Percentiles rank a stretch among this genome's conserved stretches.
phyloP scores from a whole-genome alignment of 2,888 invertebrate species.

The Augochlorella aurata region DNA sequence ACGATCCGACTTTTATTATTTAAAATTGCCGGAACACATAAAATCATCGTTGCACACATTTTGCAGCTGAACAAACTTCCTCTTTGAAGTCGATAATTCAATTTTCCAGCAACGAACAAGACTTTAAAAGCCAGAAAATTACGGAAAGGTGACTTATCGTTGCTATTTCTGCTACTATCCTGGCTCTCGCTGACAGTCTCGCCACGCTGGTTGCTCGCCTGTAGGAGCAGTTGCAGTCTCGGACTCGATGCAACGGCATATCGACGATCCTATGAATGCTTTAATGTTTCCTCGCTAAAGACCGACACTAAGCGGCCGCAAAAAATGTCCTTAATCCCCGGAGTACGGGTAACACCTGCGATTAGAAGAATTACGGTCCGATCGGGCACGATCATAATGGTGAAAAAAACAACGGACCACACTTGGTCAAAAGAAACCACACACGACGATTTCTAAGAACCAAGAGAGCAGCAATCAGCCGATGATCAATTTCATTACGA shows the following conservation, averaged over 20 bases:
- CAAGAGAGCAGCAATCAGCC: neutral
- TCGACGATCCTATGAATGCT: neutral
- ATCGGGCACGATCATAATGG: neutral
- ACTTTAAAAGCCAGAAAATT: no score
- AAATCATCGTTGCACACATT: no score
- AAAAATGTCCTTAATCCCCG: neutral
- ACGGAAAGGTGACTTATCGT: no score
- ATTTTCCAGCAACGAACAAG: no score
- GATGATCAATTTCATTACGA: constrained; percentile 14
- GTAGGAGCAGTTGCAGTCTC: constrained; percentile 2
- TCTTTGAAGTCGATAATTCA: no score
- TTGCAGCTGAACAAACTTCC: no score
- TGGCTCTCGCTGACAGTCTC: neutral
- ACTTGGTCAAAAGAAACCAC: constrained; percentile 10
- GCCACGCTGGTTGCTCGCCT: constrained; percentile 12
- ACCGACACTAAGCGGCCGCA: neutral
- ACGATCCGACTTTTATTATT: no score
- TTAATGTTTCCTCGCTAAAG: neutral
- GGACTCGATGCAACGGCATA: neutral
- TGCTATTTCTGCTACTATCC: neutral
- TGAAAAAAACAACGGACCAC: neutral
- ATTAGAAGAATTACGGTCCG: neutral
- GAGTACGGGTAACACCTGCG: neutral
- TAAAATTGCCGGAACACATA: no score
- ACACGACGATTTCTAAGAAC: neutral